Evolutionary conservation across 1,140 invertebrate species (phyloP).

Genomic region (Drosophila kikkawai): DNA sequence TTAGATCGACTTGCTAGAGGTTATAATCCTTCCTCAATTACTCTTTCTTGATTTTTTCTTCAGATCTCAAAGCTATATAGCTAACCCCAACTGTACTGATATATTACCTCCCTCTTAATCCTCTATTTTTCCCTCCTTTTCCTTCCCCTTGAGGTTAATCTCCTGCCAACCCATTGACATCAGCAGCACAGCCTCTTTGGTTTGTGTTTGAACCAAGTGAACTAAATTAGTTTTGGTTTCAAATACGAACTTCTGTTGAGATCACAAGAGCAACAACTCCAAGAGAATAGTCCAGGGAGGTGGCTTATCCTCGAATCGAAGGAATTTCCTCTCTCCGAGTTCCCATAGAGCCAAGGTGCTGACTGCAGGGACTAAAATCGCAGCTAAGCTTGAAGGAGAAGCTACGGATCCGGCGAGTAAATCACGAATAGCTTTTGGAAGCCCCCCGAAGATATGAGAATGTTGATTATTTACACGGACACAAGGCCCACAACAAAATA

Average conservation of each 20-base stretch:
- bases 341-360: slow-evolving; percentile 76
- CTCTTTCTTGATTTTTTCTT: not conserved
- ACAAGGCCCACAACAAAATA: not conserved
- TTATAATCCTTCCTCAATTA: not conserved
- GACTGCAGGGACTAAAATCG: slow-evolving; percentile 33
- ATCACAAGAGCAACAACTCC: not conserved
- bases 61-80: not conserved
- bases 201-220: slow-evolving; percentile 37
- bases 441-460: slow-evolving; percentile 75
- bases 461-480: slow-evolving; percentile 82
- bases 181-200: slow-evolving; percentile 12
- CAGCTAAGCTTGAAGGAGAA: slow-evolving; percentile 8
- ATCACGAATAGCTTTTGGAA: slow-evolving; percentile 80
- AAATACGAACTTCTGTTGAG: slow-evolving; percentile 44
- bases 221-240: slow-evolving; percentile 54
- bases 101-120: not conserved
- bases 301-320: slow-evolving; percentile 65
- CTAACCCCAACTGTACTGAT: not conserved
- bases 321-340: slow-evolving; percentile 60
- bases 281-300: not conserved
- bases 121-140: no score
- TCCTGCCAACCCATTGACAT: slow-evolving; percentile 34
- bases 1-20: not conserved
- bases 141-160: not conserved
- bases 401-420: slow-evolving; percentile 63